Evolutionary conservation across 2,888 invertebrate species (phyloP), one percentile per base, ranked within the genome.

Genomic region (Acleris laterana): DNA sequence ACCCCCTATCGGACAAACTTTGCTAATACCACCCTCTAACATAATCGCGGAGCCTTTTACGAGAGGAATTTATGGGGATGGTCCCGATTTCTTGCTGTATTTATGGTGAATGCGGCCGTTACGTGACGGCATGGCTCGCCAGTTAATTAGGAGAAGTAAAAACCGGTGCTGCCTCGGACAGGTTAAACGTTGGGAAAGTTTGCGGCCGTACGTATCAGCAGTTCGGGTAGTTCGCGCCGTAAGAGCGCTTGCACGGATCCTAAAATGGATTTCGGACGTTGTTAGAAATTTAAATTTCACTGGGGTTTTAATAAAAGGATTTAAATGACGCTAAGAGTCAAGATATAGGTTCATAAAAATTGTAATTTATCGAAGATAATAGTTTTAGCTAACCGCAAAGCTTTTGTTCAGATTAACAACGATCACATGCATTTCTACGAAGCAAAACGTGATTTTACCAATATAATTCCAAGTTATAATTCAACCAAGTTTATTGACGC

Each of bases 21-120:
- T 89, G 90, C 92, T 93, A 93, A 93, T 92, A 93, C 93, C 92
- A 93, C 93, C 92, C 92, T 85, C 92, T 87, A 89, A 91, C 92
- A 92, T 93, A 92, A 92, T 93, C 92, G 92, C 86, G 80, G 89
- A 90, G 89, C 92, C 92, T 93, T 93, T 93, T 93, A 93, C 91
- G 93, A 93, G 91, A 89, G 88, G 90, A 92, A 92, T 92, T 93
- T 92, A 93, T 93, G 89, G 85, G 88, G 91, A 92, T 90, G 89
- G 87, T 88, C 89, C 88, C 89, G 91, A 92, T 92, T 93, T 88
- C 90, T 91, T 90, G 85, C 84, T 86, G 86, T 92, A 90, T 92
- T 93, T 93, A 91, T 89, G 87, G 86, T 74, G 84, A 88, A 83
- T 87, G 88, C 87, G 87, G 87, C 82, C 78, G 82, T 87, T 88